Conservation (phyloP, 2,113 vertebrate species). For the Nothoprocta pentlandii region DNA sequence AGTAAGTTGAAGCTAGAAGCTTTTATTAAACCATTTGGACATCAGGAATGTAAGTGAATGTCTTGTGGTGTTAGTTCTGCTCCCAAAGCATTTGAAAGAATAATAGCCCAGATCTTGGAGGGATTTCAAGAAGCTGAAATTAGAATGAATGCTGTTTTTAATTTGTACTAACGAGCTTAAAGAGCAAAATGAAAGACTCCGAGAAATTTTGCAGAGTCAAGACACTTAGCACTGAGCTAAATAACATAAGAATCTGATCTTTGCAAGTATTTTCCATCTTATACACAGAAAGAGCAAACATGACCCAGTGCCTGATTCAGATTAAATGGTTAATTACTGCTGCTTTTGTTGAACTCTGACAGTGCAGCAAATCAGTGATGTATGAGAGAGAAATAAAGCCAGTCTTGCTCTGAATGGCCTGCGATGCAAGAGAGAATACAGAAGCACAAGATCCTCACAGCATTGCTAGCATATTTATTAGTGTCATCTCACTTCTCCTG, state of each 20-base stretch:
- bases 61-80: slow-evolving; percentile 19
- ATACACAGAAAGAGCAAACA: slow-evolving; percentile 21
- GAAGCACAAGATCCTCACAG: not conserved
- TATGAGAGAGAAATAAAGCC: slow-evolving; percentile 9
- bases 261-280: slow-evolving; percentile 48
- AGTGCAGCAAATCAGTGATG: slow-evolving; percentile 54
- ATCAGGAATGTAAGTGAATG: not conserved
- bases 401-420: slow-evolving; percentile 34
- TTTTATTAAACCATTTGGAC: not conserved
- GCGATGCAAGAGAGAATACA: not conserved
- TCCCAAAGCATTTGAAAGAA: slow-evolving; percentile 36
- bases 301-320: slow-evolving; percentile 40
- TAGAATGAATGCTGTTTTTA: slow-evolving; percentile 70
- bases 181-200: slow-evolving; percentile 65
- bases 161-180: slow-evolving; percentile 68
- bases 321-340: slow-evolving; percentile 68
- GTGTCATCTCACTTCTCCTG: not conserved
- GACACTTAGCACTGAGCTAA: slow-evolving; percentile 44
- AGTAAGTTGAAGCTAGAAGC: not conserved
- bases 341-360: slow-evolving; percentile 65
- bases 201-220: slow-evolving; percentile 61
- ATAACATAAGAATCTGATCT: slow-evolving; percentile 39
- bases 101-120: slow-evolving; percentile 63
- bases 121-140: slow-evolving; percentile 64
- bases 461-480: not conserved